A percentile compares a stretch with the other conserved stretches of the same genome.
These are phyloP conservation scores for Muntiacus muntjak DNA, from an alignment of 2,113 vertebrate species.

Conservation along the genomic window DNA sequence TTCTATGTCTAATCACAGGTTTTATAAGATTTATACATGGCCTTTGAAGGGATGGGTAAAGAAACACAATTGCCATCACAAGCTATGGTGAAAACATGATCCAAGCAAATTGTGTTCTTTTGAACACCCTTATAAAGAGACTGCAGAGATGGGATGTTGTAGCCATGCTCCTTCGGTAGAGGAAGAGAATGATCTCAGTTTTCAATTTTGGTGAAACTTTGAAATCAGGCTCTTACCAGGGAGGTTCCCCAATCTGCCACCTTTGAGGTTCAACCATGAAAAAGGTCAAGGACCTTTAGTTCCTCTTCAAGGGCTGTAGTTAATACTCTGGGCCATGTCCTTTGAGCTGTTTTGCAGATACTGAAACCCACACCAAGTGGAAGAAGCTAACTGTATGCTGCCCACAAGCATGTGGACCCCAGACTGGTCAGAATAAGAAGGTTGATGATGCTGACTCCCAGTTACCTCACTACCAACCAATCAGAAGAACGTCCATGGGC, in stretches of 20 bases:
- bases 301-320: background rate
- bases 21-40: background rate
- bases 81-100: background rate
- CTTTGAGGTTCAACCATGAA: background rate
- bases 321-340: background rate
- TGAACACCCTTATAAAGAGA: background rate
- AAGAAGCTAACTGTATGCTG: background rate
- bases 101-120: background rate
- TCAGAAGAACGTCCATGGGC: background rate
- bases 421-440: background rate
- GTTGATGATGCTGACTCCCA: background rate
- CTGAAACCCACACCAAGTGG: background rate
- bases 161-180: rapidly evolving
- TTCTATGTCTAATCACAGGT: background rate
- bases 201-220: background rate
- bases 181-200: background rate
- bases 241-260: background rate
- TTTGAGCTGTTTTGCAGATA: background rate
- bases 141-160: rapidly evolving
- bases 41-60: background rate
- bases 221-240: background rate
- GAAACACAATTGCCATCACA: background rate
- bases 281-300: background rate
- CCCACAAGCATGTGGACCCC: background rate
- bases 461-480: background rate